Conservation (phyloP, 1,140 invertebrate genomes). For the Drosophila paulistorum region DNA sequence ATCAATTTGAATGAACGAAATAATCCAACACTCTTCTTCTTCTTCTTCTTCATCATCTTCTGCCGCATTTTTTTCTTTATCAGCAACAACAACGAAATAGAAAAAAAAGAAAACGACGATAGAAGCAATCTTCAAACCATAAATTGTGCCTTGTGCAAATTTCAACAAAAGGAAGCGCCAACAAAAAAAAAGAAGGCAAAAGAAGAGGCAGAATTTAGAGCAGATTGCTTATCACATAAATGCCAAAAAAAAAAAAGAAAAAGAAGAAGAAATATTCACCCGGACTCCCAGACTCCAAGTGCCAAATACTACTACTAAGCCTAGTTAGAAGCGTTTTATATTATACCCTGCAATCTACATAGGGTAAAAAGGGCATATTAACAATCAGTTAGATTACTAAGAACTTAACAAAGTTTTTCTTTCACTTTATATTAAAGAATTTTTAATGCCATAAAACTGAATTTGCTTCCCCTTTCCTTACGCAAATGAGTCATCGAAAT, state of each 20-base stretch:
- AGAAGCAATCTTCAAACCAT: constrained; percentile 44
- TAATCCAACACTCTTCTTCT: neutral
- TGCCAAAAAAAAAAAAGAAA: constrained; percentile 20
- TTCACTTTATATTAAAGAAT: no score
- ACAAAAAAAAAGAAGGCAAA: constrained; percentile 20
- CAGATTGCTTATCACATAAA: constrained; percentile 69
- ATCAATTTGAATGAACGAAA: constrained; percentile 6
- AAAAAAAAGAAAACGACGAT: constrained; percentile 16
- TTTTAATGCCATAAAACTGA: no score
- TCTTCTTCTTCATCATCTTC: neutral
- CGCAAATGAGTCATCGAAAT: no score
- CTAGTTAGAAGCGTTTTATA: constrained; percentile 57
- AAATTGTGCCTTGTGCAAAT: constrained; percentile 45
- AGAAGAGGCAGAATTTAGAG: constrained; percentile 61
- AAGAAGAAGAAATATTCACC: constrained; percentile 35
- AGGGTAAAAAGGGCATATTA: neutral
- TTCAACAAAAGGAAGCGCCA: constrained; percentile 66
- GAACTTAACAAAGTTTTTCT: no score
- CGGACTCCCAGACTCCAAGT: constrained; percentile 12
- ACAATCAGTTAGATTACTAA: no score
- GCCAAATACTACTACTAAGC: constrained; percentile 46
- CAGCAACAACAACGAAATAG: neutral
- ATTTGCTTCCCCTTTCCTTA: no score
- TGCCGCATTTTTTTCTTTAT: neutral
- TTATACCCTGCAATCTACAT: neutral